Percentiles rank a stretch among this genome's conserved stretches.
These are phyloP conservation scores for Chelon auratus DNA, from an alignment of 2,797 vertebrate genomes.

Conservation along the genomic window DNA sequence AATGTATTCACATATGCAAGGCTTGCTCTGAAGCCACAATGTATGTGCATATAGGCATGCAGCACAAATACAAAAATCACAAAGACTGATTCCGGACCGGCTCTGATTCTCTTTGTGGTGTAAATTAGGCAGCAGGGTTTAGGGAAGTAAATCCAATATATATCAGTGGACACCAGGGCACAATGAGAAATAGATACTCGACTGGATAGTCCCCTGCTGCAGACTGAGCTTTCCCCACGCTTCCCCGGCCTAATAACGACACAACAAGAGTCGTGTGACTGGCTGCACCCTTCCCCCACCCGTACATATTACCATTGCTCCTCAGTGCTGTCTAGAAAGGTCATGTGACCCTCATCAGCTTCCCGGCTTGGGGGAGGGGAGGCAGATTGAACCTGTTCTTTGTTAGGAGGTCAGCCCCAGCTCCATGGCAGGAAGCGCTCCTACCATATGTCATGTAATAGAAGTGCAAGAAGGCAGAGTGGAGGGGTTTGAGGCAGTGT, in stretches of 20 bases:
- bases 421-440: conserved; percentile 81
- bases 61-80: conserved; percentile 19
- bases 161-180: conserved; percentile 67
- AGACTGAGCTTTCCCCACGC: conserved; percentile 58
- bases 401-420: conserved; percentile 90
- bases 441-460: conserved; percentile 85
- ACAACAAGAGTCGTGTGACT: conserved; percentile 81
- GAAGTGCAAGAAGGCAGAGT: conserved; percentile 72
- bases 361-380: conserved; percentile 85
- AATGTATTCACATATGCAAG: conserved; percentile 75
- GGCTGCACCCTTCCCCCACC: conserved; percentile 79
- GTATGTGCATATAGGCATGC: conserved; percentile 7
- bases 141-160: conserved; percentile 68
- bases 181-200: conserved; percentile 60
- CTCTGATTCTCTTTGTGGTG: conserved; percentile 58
- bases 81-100: conserved; percentile 41
- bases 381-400: conserved; percentile 90
- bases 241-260: conserved; percentile 75
- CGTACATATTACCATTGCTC: conserved; percentile 84
- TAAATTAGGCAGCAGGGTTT: conserved; percentile 69
- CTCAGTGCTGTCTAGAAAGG: conserved; percentile 88
- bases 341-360: conserved; percentile 91
- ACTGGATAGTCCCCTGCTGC: conserved; percentile 67
- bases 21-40: conserved; percentile 51
- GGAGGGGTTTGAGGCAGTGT: conserved; percentile 15